These are phyloP conservation scores for Drosophila obscura DNA, from an alignment of 1,140 invertebrate genomes.

Conservation along the genomic window DNA sequence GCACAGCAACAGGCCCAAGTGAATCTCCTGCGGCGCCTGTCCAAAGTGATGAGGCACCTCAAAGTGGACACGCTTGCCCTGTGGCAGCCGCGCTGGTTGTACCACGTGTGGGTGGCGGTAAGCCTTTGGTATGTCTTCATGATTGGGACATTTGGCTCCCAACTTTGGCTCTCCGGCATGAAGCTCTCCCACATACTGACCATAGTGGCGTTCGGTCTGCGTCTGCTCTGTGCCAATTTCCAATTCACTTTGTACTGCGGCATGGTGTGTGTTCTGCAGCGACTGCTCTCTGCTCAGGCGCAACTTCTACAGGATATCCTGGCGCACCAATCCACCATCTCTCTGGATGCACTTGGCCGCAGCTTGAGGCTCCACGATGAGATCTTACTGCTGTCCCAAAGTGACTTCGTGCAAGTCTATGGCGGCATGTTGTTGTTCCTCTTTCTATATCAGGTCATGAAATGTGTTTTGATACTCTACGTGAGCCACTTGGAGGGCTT, in stretches of 20 bases:
- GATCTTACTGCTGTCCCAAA: slow-evolving; percentile 32
- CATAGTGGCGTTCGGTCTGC: slow-evolving; percentile 26
- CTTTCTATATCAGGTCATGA: slow-evolving; percentile 32
- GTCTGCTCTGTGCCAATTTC: slow-evolving; percentile 37
- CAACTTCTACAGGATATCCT: slow-evolving; percentile 9
- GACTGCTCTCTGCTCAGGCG: slow-evolving; percentile 18
- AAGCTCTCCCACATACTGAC: slow-evolving; percentile 8
- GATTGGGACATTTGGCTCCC: not conserved
- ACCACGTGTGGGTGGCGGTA: slow-evolving; percentile 18
- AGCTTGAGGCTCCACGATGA: slow-evolving; percentile 36
- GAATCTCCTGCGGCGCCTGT: slow-evolving; percentile 22
- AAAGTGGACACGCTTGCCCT: slow-evolving; percentile 1
- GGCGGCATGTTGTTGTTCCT: slow-evolving; percentile 48
- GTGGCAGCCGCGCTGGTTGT: slow-evolving; percentile 2
- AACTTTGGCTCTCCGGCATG: not conserved
- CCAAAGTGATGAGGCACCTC: not conserved
- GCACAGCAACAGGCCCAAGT: slow-evolving; percentile 30
- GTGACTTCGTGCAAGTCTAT: slow-evolving; percentile 42
- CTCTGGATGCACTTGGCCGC: not conserved
- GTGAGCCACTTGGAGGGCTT: slow-evolving; percentile 19
- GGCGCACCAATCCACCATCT: not conserved
- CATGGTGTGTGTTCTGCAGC: slow-evolving; percentile 27
- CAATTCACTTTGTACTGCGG: slow-evolving; percentile 38
- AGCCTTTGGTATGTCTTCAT: not conserved
- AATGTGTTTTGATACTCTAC: slow-evolving; percentile 39